These are phyloP conservation scores for Rhineura floridana DNA, from an alignment of 2,113 vertebrate species.

Conservation along the genomic window DNA sequence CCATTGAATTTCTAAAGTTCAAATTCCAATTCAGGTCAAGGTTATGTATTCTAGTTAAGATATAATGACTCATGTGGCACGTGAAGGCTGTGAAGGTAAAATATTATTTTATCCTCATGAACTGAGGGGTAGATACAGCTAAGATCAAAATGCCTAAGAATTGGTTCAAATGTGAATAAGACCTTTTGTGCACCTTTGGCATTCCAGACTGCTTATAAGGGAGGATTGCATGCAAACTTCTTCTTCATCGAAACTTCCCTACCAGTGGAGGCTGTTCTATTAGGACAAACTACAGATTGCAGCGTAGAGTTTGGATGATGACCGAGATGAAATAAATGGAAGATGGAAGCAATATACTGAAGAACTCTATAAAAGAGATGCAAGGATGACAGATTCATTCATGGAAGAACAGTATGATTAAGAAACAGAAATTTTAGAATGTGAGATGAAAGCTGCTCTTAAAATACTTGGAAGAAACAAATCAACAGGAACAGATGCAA, in stretches of 20 bases:
- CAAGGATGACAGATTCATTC: too few species aligned
- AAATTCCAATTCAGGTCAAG: slow-evolving; percentile 12
- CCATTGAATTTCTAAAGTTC: slow-evolving; percentile 11
- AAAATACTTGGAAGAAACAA: too few species aligned
- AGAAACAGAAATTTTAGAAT: too few species aligned
- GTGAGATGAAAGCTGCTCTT: too few species aligned
- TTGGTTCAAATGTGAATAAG: not conserved
- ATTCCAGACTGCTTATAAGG: not conserved
- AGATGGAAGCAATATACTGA: too few species aligned
- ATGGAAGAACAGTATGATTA: too few species aligned
- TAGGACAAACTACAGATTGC: too few species aligned
- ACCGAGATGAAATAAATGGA: too few species aligned
- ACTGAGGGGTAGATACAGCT: not conserved
- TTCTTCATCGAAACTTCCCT: not conserved
- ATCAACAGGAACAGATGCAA: too few species aligned
- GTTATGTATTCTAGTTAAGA: not conserved
- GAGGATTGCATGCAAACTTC: not conserved
- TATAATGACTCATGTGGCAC: slow-evolving; percentile 2
- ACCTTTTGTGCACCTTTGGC: not conserved
- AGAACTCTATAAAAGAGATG: too few species aligned
- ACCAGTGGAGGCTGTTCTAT: too few species aligned
- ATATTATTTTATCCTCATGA: not conserved
- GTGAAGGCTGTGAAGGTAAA: not conserved
- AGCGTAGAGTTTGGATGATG: too few species aligned
- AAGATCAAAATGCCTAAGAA: not conserved